Evolutionary conservation across 1,140 invertebrate genomes (phyloP).

Genomic region (Oedothorax gibbosus): DNA sequence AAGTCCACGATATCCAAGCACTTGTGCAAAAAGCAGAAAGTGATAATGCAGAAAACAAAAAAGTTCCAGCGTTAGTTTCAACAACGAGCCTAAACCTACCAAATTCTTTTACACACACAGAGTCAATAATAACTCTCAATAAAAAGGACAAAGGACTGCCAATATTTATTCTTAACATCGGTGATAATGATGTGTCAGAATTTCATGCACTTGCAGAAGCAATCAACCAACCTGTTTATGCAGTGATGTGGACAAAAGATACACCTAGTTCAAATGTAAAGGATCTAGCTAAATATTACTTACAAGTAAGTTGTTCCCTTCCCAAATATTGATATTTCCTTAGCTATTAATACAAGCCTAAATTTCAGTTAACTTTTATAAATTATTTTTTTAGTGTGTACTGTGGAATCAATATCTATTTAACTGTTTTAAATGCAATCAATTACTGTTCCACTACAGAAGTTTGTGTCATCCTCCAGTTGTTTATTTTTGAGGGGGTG

Average conservation of each 20-base stretch:
- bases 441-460: too few species aligned
- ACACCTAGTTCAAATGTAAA: background rate
- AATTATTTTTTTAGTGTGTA: too few species aligned
- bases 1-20: constrained; percentile 77
- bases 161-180: constrained; percentile 14
- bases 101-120: background rate
- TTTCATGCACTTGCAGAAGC: background rate
- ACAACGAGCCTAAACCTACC: constrained; percentile 13
- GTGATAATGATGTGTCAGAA: background rate
- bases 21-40: constrained; percentile 2
- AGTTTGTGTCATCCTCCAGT: too few species aligned
- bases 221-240: background rate
- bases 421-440: too few species aligned
- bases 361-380: too few species aligned
- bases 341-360: too few species aligned
- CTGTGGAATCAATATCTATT: too few species aligned
- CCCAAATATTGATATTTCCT: too few species aligned
- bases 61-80: background rate
- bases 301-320: constrained; percentile 7
- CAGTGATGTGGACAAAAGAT: constrained; percentile 1
- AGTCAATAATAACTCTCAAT: background rate
- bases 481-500: too few species aligned
- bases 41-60: background rate
- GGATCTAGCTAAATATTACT: background rate
- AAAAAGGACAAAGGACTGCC: background rate